Percentiles rank a stretch among this genome's conserved stretches.
Evolutionary conservation across 1,140 invertebrate genomes (phyloP).

Genomic region (Ephestia elutella): DNA sequence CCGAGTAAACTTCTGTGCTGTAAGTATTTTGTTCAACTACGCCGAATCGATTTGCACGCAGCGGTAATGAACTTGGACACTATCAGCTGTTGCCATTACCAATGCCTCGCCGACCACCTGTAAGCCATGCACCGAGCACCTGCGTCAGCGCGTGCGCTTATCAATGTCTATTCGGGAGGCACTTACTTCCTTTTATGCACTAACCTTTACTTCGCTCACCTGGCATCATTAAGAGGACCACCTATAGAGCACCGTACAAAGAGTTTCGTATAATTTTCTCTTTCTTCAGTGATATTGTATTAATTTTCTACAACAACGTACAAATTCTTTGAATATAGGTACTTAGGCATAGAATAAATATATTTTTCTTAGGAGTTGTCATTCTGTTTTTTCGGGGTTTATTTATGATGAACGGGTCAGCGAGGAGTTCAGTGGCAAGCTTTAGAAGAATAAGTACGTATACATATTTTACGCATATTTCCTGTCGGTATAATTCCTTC

Average conservation of each 20-base stretch:
- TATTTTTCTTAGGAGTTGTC: too few relatives aligned
- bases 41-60: slow-evolving; percentile 60
- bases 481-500: not conserved
- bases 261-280: slow-evolving; percentile 5
- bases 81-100: slow-evolving; percentile 54
- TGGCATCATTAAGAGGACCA: not conserved
- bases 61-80: slow-evolving; percentile 68
- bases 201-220: slow-evolving; percentile 11
- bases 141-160: slow-evolving; percentile 18
- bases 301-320: too few relatives aligned
- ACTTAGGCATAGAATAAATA: too few relatives aligned
- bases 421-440: too few relatives aligned
- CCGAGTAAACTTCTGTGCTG: not conserved
- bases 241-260: not conserved
- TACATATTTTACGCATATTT: not conserved
- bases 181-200: slow-evolving; percentile 6
- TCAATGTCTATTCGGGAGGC: slow-evolving; percentile 8
- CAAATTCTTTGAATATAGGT: too few relatives aligned
- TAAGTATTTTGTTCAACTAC: slow-evolving; percentile 6
- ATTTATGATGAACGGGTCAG: too few relatives aligned
- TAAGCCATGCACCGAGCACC: slow-evolving; percentile 17
- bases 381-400: too few relatives aligned
- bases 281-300: too few relatives aligned
- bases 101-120: slow-evolving; percentile 20
- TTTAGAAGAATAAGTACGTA: too few relatives aligned